Evolutionary conservation across 2,797 vertebrate genomes (phyloP), one percentile per base, ranked within the genome.

Genomic region (Catostomus latipinnis): DNA sequence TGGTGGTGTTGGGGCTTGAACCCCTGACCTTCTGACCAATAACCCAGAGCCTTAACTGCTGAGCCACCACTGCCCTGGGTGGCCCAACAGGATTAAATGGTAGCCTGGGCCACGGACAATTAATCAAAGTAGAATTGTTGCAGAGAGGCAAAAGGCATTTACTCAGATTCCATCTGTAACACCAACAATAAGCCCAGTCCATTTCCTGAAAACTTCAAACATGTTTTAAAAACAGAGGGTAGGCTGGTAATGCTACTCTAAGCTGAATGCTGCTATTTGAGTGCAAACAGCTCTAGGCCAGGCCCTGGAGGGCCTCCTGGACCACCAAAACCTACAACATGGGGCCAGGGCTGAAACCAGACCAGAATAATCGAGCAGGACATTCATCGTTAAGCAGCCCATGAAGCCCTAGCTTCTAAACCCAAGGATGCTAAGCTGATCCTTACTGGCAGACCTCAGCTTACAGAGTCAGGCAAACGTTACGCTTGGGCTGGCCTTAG

Each of bases 281-380:
- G 57, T 68, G 60, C 79, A 73, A 86, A 87, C 84, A 78, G 57
- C 82, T 82, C 57, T 13, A 66, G 74, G 79, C 67, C 74, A 48
- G 52, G 63, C 63, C 80, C 54, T 1, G 1, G 43, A 76, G 43
- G 49, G 48, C 72, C 60, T 66, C 48, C 81, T 45, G 57, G 49
- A 76, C 58, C 74, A 57, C n/a, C 43, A 71, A 14, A 73, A 56
- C 43, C 13, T 67, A 62, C 18, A 62, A 70, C 78, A 80, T 56
- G 76, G 68, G 60, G 71, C 22, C 11, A 48, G 16, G 68, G 10
- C 56, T 43, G 53, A 74, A 74, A 80, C 49, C 56, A 60, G 76
- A 62, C 70, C 57, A 71, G 53, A 80, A 81, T 79, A 82, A 78
- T 62, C 61, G 62, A 73, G 52, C 13, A 67, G 63, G 49, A 65